These are phyloP conservation scores for Aradus depressus DNA, from an alignment of 2,888 invertebrate genomes.

Conservation along the genomic window DNA sequence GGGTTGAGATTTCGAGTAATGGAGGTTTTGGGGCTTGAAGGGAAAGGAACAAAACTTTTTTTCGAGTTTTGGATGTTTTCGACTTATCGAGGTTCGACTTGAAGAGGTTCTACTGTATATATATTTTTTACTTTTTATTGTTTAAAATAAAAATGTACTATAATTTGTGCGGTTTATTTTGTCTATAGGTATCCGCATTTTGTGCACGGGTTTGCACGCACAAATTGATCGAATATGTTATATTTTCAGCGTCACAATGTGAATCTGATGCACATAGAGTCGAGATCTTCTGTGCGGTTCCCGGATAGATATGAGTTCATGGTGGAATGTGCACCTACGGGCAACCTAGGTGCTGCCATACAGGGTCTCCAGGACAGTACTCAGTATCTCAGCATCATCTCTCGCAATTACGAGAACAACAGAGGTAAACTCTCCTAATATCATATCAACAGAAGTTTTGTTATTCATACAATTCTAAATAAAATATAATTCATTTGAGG, in stretches of 20 bases:
- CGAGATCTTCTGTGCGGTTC: slow-evolving; percentile 71
- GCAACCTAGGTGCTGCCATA: slow-evolving; percentile 57
- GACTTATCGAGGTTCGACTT: no score
- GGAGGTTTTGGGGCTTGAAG: no score
- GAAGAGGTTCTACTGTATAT: no score
- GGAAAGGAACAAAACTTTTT: no score
- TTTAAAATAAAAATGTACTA: background rate
- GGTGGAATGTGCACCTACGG: slow-evolving; percentile 75
- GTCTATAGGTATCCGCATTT: background rate
- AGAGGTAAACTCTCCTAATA: slow-evolving; percentile 44
- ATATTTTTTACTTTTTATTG: slow-evolving; percentile 7
- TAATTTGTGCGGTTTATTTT: background rate
- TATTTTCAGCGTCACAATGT: slow-evolving; percentile 43
- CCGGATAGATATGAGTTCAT: slow-evolving; percentile 79
- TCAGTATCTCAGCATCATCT: slow-evolving; percentile 75
- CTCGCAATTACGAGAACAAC: slow-evolving; percentile 76
- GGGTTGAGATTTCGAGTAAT: no score
- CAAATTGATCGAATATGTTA: background rate
- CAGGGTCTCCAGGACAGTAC: slow-evolving; percentile 58
- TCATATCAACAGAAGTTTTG: no score
- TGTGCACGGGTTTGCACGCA: background rate
- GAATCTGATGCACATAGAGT: slow-evolving; percentile 87
- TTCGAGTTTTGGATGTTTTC: no score
- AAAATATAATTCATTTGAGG: no score
- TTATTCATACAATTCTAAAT: no score